Conservation (phyloP, 2,113 vertebrate genomes). For the Alexandromys fortis region DNA sequence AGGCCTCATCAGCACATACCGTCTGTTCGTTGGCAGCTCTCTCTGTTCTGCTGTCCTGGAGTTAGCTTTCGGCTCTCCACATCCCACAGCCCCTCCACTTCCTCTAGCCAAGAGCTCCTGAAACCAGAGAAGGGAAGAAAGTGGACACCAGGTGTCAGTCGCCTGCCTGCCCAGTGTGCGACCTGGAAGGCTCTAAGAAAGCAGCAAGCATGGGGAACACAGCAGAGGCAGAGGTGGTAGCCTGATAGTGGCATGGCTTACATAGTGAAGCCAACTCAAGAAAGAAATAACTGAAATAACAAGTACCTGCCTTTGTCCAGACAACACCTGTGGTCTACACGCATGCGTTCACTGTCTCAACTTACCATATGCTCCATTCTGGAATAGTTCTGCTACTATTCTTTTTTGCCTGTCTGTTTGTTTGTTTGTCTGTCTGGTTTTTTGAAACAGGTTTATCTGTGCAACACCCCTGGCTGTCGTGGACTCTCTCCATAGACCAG, state of each 20-base stretch:
- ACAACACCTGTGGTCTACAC: background rate
- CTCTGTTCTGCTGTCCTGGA: conserved; percentile 66
- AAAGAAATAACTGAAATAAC: background rate
- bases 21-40: conserved; percentile 71
- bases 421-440: background rate
- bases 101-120: conserved; percentile 84
- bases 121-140: conserved; percentile 87
- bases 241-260: background rate
- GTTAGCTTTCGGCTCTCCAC: conserved; percentile 76
- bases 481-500: background rate
- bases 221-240: background rate
- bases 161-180: background rate
- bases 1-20: conserved; percentile 68
- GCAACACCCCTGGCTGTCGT: background rate
- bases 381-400: background rate
- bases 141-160: conserved; percentile 83
- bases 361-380: background rate
- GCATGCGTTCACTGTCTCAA: background rate
- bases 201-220: conserved; percentile 36
- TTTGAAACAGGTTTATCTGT: background rate
- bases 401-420: background rate
- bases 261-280: background rate
- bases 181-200: conserved; percentile 72
- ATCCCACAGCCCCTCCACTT: conserved; percentile 80
- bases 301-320: background rate